Conservation (phyloP, 2,888 invertebrate species). For the Eristalis tenax region DNA sequence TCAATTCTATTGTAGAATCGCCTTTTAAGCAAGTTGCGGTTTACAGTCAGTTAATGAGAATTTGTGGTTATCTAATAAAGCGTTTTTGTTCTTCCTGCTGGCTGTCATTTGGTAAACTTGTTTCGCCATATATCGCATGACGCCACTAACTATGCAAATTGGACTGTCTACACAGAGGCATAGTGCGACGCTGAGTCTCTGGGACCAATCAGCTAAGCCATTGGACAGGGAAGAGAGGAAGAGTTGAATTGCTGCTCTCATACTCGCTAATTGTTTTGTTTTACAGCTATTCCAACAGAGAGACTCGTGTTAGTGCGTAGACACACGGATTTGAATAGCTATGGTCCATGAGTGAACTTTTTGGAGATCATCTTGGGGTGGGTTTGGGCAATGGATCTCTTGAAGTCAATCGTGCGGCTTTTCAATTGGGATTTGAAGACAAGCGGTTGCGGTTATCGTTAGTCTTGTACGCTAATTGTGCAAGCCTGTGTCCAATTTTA, state of each 20-base stretch:
- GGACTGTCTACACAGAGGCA: background rate
- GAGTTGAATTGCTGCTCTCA: background rate
- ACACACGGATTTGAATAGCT: no score
- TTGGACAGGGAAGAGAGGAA: background rate
- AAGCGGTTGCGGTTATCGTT: no score
- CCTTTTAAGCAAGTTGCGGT: background rate
- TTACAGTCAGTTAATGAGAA: background rate
- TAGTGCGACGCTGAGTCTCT: background rate
- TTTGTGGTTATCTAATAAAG: background rate
- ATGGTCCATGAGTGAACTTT: no score
- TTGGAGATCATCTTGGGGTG: no score
- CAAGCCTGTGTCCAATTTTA: no score
- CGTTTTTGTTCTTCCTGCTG: background rate
- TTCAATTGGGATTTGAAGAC: no score
- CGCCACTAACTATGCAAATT: background rate
- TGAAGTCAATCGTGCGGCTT: no score
- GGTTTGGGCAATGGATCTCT: no score
- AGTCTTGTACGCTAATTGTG: no score
- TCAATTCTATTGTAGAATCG: background rate
- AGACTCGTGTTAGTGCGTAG: background rate
- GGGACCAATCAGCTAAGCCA: background rate
- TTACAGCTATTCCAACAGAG: background rate
- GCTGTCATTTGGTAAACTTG: background rate
- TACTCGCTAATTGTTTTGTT: background rate
- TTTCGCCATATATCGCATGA: background rate